Percentiles rank a stretch among this genome's conserved stretches.
These are phyloP conservation scores for Campoplex nolae DNA, from an alignment of 2,888 invertebrate species.

Conservation along the genomic window DNA sequence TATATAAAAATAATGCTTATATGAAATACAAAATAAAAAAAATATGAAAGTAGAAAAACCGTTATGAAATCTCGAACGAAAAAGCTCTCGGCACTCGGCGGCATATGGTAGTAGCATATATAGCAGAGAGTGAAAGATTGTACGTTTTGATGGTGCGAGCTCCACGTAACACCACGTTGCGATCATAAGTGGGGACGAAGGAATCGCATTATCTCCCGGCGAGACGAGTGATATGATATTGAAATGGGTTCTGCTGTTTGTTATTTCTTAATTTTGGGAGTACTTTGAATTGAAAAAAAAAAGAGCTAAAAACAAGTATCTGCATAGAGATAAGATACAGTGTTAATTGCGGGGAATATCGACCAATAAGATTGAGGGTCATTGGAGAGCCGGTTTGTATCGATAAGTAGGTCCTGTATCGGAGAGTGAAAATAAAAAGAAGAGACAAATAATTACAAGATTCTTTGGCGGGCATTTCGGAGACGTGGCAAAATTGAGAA, in stretches of 20 bases:
- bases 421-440: slow-evolving; percentile 1
- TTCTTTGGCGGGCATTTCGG: slow-evolving; percentile 17
- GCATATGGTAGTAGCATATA: neutral
- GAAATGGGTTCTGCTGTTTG: neutral
- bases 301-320: neutral
- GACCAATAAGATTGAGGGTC: slow-evolving; percentile 19
- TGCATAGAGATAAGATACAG: slow-evolving; percentile 19
- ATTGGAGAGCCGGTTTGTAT: slow-evolving; percentile 12
- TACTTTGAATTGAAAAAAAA: neutral
- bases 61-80: neutral
- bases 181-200: neutral
- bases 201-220: neutral
- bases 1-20: too few relatives aligned
- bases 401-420: slow-evolving; percentile 12
- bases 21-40: too few relatives aligned
- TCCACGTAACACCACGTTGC: neutral
- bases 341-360: neutral
- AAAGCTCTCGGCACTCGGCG: neutral
- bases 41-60: neutral
- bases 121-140: too few relatives aligned
- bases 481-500: slow-evolving; percentile 13
- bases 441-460: neutral
- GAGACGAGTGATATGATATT: neutral
- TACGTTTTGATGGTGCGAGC: too few relatives aligned
- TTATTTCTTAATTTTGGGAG: slow-evolving; percentile 14